Percentiles rank a stretch among this genome's conserved stretches.
Evolutionary conservation across 1,140 invertebrate genomes (phyloP).

Genomic region (Drosophila pachea): DNA sequence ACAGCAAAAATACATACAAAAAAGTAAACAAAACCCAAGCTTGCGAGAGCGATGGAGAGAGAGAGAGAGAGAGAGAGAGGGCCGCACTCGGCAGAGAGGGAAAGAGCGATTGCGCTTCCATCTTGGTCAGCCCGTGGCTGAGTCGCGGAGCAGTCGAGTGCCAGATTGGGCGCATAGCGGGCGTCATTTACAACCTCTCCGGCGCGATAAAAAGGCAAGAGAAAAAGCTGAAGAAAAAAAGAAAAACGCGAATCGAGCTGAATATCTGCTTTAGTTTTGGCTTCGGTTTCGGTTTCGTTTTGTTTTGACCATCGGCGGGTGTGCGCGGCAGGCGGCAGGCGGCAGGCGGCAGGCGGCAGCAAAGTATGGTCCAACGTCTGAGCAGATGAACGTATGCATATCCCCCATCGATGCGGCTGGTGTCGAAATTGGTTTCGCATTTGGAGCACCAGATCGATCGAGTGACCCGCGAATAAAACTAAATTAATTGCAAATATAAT

Average conservation of each 20-base stretch:
- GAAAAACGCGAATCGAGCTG: constrained; percentile 10
- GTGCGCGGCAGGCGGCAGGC: constrained; percentile 10
- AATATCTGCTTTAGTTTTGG: constrained; percentile 17
- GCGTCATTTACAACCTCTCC: constrained; percentile 45
- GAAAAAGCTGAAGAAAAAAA: background rate
- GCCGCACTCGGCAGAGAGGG: background rate
- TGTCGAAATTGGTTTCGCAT: constrained; percentile 53
- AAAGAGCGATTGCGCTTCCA: constrained; percentile 29
- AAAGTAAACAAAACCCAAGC: constrained; percentile 33
- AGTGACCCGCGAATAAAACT: constrained; percentile 8
- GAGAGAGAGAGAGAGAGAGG: background rate
- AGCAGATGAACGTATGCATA: background rate
- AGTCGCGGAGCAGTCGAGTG: constrained; percentile 51
- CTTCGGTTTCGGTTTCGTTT: constrained; percentile 23
- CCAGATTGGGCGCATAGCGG: constrained; percentile 66
- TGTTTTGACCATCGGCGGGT: constrained; percentile 4
- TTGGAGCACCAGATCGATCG: constrained; percentile 6
- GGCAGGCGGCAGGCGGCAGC: constrained; percentile 20
- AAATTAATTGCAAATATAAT: constrained; percentile 15
- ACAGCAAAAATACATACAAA: constrained; percentile 25
- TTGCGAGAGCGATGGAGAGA: constrained; percentile 3
- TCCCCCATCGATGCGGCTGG: constrained; percentile 32
- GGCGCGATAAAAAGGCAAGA: constrained; percentile 9
- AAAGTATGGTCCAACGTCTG: constrained; percentile 1
- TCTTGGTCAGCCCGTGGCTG: constrained; percentile 26